Evolutionary conservation across 2,797 vertebrate species (phyloP), one percentile per base, ranked within the genome.

Genomic region (Neosilurus hyrtlii): DNA sequence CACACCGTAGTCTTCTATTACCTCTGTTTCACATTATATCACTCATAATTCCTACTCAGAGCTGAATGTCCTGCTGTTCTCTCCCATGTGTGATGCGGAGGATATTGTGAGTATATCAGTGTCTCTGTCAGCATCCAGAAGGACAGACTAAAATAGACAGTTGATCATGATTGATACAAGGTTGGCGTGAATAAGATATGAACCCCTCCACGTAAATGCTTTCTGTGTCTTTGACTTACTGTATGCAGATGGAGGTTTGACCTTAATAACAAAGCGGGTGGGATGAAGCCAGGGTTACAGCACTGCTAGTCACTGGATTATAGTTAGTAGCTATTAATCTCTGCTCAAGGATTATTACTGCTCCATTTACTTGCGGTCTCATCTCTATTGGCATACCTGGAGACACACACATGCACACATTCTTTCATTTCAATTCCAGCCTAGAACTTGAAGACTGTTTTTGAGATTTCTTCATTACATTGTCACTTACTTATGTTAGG

Each of bases 221-320:
- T 11, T 56, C 15, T 56, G 1, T n/a, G n/a, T 74, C 22, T 71
- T 4, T 20, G 10, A 22, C 15, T 73, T 35, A 14, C 78, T 73
- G 59, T 57, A 67, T 82, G 70, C 83, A 70, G 63, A 83, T 76
- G 80, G 84, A 59, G 79, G 83, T 76, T 81, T 79, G 67, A 84
- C 87, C 81, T 82, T 85, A 71, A 84, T 68, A n/a, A 66, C 14
- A 56, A 70, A 73, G 61, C 57, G 62, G 70, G 63, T 73, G 12
- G 70, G 65, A 52, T 80, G 54, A 65, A 56, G 61, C 77, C 26
- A 79, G 57, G 18, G n/a, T 11, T 61, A 24, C 37, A 37, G 49
- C 51, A n/a, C 22, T 72, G 72, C 52, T 75, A 85, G 66, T 61
- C 77, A 76, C 80, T 74, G 35, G 26, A 82, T 86, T 75, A 80